Conservation (phyloP, 2,888 invertebrate genomes). For the Drosophila anomelani region DNA sequence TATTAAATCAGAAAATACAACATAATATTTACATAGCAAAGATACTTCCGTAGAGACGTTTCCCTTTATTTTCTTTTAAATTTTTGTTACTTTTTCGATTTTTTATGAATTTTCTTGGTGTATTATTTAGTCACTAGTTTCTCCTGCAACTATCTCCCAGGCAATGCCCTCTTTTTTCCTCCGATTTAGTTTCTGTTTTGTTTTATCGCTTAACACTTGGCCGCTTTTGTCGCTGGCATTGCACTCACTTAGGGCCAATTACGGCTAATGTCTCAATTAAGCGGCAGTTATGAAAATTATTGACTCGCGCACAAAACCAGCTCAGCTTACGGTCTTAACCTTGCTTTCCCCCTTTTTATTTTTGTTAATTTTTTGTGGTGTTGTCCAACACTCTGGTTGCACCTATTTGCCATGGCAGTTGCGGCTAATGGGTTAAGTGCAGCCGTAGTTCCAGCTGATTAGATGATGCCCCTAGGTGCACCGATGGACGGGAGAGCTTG, state of each 20-base stretch:
- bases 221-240: conserved; percentile 57
- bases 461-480: conserved; percentile 32
- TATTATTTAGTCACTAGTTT: background rate
- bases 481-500: conserved; percentile 7
- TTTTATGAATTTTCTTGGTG: background rate
- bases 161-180: conserved; percentile 39
- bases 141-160: conserved; percentile 13
- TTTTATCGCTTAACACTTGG: conserved; percentile 56
- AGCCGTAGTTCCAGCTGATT: conserved; percentile 33
- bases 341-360: background rate
- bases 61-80: too few species aligned
- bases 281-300: conserved; percentile 78
- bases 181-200: conserved; percentile 32
- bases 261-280: conserved; percentile 76
- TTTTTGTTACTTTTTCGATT: background rate
- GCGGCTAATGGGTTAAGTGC: conserved; percentile 42
- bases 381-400: conserved; percentile 17
- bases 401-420: conserved; percentile 34
- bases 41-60: too few species aligned
- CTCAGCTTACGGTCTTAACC: conserved; percentile 29
- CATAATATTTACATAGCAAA: too few species aligned
- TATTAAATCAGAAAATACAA: too few species aligned
- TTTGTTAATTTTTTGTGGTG: background rate
- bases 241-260: conserved; percentile 74
- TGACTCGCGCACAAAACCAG: conserved; percentile 50